phyloP scores from a whole-genome alignment of 2,797 vertebrate species.

The Gadopsis marmoratus region DNA sequence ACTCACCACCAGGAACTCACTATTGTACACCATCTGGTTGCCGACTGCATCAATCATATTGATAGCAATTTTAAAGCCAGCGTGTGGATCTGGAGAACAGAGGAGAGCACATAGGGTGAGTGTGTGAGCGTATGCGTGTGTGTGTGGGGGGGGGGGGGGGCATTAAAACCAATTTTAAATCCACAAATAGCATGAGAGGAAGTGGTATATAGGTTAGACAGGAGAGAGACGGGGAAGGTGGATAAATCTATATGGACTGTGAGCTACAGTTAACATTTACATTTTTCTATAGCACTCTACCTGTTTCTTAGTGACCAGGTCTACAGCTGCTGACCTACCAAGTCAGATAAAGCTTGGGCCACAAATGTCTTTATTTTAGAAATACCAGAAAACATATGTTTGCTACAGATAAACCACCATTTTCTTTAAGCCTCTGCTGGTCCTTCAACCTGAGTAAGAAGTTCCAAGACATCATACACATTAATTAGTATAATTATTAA shows the following conservation, averaged over 20 bases:
- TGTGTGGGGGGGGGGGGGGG: conserved; percentile 3
- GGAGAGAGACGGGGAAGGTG: conserved; percentile 4
- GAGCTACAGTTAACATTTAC: background rate
- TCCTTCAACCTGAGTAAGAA: background rate
- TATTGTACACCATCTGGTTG: too few relatives aligned
- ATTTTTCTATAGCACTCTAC: background rate
- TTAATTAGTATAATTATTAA: background rate
- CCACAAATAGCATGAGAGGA: conserved; percentile 47
- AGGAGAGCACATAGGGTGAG: conserved; percentile 71
- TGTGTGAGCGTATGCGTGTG: conserved; percentile 32
- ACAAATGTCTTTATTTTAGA: conserved; percentile 1
- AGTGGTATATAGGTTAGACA: conserved; percentile 14
- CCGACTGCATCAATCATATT: too few relatives aligned
- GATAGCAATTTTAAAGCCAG: too few relatives aligned
- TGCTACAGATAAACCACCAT: background rate
- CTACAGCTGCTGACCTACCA: background rate
- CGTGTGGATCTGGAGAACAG: too few relatives aligned
- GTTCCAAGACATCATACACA: background rate
- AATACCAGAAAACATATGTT: background rate
- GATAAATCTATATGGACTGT: background rate
- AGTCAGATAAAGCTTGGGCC: background rate
- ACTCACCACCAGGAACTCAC: too few relatives aligned
- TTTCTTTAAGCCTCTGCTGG: background rate
- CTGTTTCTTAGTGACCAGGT: background rate
- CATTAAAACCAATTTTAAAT: conserved; percentile 48